These are phyloP conservation scores for Antheraea assamensis DNA, from an alignment of 2,888 invertebrate genomes.

Conservation along the genomic window DNA sequence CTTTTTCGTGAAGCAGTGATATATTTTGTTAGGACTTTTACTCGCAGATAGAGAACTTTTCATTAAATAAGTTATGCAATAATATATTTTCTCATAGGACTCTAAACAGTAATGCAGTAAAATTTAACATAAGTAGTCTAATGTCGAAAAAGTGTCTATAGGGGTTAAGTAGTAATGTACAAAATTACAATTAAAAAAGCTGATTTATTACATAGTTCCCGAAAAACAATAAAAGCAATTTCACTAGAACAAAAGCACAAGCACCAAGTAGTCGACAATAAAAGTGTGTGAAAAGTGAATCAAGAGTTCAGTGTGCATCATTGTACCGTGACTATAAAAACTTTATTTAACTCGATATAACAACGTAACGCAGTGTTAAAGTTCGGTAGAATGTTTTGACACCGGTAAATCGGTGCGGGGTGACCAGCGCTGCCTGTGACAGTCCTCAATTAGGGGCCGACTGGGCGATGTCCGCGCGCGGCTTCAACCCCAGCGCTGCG, in stretches of 20 bases:
- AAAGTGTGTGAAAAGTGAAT: not conserved
- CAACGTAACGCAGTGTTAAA: conserved; percentile 34
- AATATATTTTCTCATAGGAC: too few relatives aligned
- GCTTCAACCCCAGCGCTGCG: conserved; percentile 39
- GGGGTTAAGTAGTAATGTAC: too few relatives aligned
- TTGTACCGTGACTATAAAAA: not conserved
- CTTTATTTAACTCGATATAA: conserved; percentile 26
- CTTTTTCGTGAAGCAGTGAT: too few relatives aligned
- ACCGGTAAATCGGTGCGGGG: conserved; percentile 42
- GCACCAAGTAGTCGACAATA: not conserved
- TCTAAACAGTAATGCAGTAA: too few relatives aligned
- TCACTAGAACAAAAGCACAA: too few relatives aligned
- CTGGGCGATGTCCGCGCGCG: conserved; percentile 43
- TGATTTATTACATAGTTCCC: too few relatives aligned
- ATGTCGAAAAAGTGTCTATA: too few relatives aligned
- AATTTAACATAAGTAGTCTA: too few relatives aligned
- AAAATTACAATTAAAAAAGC: too few relatives aligned
- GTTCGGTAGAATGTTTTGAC: conserved; percentile 51
- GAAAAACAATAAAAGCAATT: not conserved
- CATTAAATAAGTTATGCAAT: too few relatives aligned
- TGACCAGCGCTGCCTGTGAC: conserved; percentile 57
- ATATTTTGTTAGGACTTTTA: too few relatives aligned
- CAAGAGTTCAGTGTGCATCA: not conserved
- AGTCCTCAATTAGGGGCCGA: conserved; percentile 61
- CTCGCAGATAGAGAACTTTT: too few relatives aligned